Conservation (phyloP, 2,888 invertebrate genomes). For the Agrotis segetum region DNA sequence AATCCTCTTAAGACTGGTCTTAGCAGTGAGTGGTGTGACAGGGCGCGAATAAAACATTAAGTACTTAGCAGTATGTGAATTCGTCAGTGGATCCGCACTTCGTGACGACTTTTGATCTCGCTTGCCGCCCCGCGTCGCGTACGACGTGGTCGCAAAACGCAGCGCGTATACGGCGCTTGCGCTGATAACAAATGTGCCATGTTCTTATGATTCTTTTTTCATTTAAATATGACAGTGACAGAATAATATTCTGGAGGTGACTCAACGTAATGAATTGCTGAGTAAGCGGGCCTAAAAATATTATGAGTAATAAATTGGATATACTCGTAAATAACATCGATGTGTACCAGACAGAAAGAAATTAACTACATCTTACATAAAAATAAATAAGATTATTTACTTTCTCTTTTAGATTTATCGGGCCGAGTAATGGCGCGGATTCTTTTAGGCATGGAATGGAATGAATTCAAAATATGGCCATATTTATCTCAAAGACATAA, state of each 20-base stretch:
- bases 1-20: too few species aligned
- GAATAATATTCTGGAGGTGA: neutral
- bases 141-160: too few species aligned
- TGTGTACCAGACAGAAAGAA: constrained; percentile 53
- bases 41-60: too few species aligned
- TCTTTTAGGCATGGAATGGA: constrained; percentile 18
- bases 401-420: constrained; percentile 39
- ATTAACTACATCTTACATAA: constrained; percentile 46
- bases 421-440: constrained; percentile 22
- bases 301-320: constrained; percentile 34
- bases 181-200: too few species aligned
- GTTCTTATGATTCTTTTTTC: too few species aligned
- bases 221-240: neutral
- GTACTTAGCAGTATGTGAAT: too few species aligned
- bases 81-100: too few species aligned
- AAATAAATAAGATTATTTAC: constrained; percentile 50
- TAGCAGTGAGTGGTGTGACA: too few species aligned
- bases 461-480: constrained; percentile 15
- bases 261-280: neutral
- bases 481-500: neutral
- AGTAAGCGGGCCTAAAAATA: constrained; percentile 4
- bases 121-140: too few species aligned
- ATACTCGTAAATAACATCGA: constrained; percentile 40
- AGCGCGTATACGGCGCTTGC: too few species aligned
- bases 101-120: too few species aligned